These are phyloP conservation scores for Penaeus monodon DNA, from an alignment of 2,888 invertebrate species.

Conservation along the genomic window DNA sequence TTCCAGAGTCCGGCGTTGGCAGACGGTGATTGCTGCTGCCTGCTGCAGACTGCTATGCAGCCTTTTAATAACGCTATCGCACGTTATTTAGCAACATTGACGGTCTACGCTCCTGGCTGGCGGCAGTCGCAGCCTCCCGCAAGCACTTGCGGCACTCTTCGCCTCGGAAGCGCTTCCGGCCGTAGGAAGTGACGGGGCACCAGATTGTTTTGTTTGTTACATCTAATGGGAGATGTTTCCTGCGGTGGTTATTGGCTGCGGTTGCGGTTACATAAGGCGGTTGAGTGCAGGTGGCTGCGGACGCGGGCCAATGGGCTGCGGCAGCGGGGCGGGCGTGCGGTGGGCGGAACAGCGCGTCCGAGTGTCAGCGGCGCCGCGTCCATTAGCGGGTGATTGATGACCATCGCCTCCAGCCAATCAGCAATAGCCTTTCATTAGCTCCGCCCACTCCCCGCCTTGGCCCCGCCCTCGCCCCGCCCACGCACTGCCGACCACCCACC, in stretches of 20 bases:
- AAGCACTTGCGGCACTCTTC: slow-evolving; percentile 1
- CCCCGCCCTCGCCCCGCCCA: slow-evolving; percentile 25
- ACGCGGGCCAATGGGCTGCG: slow-evolving; percentile 20
- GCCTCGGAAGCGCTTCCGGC: neutral
- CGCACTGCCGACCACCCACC: slow-evolving; percentile 18
- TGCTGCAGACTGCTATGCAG: too few relatives aligned
- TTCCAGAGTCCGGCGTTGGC: too few relatives aligned
- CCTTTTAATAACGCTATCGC: too few relatives aligned
- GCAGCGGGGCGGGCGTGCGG: slow-evolving; percentile 34
- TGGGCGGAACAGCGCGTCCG: slow-evolving; percentile 40
- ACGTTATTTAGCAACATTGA: too few relatives aligned
- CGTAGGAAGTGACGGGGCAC: neutral
- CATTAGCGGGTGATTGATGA: slow-evolving; percentile 55
- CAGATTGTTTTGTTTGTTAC: slow-evolving; percentile 25
- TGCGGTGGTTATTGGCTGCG: slow-evolving; percentile 21
- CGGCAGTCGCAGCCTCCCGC: neutral
- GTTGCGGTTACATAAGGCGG: slow-evolving; percentile 31
- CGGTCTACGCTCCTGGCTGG: too few relatives aligned
- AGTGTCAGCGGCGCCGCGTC: slow-evolving; percentile 41
- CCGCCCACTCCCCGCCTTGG: slow-evolving; percentile 31
- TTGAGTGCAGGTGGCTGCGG: slow-evolving; percentile 34
- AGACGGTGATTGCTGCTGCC: too few relatives aligned
- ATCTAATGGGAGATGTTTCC: slow-evolving; percentile 15
- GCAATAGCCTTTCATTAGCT: neutral
- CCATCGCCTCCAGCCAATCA: slow-evolving; percentile 35